These are phyloP conservation scores for Ornithoptera priamus DNA, from an alignment of 2,888 invertebrate species.

Conservation along the genomic window DNA sequence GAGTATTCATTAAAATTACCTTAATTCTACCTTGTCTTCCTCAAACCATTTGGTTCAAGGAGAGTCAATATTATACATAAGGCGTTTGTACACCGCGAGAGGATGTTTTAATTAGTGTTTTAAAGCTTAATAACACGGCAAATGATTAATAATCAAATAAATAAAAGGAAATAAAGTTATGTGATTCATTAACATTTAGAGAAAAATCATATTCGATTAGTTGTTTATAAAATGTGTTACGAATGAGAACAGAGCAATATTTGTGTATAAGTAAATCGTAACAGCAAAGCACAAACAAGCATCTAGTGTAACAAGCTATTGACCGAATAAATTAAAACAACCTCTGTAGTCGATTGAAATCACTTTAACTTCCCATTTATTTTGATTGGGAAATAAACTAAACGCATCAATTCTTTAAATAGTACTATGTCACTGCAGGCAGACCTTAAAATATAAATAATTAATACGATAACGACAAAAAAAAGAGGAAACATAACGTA, in stretches of 20 bases:
- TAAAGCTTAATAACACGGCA: too few species aligned
- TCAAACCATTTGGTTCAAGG: conserved; percentile 13
- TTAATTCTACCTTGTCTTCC: background rate
- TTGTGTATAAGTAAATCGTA: background rate
- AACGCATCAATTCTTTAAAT: background rate
- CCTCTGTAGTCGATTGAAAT: background rate
- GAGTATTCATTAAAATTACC: too few species aligned
- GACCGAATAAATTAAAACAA: conserved; percentile 3
- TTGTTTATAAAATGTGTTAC: background rate
- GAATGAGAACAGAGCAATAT: background rate
- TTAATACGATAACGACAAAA: background rate
- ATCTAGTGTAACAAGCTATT: background rate
- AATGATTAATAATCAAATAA: too few species aligned
- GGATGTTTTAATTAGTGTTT: background rate
- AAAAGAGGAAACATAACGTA: background rate
- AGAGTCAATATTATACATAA: conserved; percentile 14
- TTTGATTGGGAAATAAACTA: background rate
- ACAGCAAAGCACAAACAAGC: background rate
- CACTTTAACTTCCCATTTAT: background rate
- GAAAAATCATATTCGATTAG: too few species aligned
- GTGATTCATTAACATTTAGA: too few species aligned
- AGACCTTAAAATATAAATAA: background rate
- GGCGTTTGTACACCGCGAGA: conserved; percentile 2
- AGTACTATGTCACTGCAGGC: background rate
- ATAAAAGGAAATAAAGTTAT: too few species aligned